Evolutionary conservation across 2,797 vertebrate genomes (phyloP).

Genomic region (Pipistrellus pipistrellus): DNA sequence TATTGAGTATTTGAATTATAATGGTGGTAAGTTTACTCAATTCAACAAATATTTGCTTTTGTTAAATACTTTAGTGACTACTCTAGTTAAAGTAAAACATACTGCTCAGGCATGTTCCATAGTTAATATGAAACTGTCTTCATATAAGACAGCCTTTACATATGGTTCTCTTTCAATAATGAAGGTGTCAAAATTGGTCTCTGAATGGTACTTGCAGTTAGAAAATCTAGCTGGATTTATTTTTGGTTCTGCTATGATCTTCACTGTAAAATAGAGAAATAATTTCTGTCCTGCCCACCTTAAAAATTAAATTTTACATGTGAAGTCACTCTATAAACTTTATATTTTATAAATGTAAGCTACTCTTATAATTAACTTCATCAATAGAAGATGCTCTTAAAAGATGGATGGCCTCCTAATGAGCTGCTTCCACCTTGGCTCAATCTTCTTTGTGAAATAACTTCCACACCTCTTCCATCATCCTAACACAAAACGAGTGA

Average conservation of each 20-base stretch:
- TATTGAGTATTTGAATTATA: conserved; percentile 60
- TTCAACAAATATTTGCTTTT: conserved; percentile 59
- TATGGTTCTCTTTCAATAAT: conserved; percentile 42
- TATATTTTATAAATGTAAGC: conserved; percentile 26
- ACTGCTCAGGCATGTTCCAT: conserved; percentile 13
- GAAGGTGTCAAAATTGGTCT: conserved; percentile 28
- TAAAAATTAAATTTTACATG: conserved; percentile 39
- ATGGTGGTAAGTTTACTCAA: conserved; percentile 57
- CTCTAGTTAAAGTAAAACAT: conserved; percentile 62
- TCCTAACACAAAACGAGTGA: conserved; percentile 59
- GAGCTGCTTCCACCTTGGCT: neutral
- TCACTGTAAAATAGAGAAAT: conserved; percentile 45
- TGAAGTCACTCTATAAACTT: conserved; percentile 22
- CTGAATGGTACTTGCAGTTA: conserved; percentile 19
- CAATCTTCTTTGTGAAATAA: conserved; percentile 59
- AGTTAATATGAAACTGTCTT: conserved; percentile 42
- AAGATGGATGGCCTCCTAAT: neutral
- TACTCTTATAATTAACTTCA: conserved; percentile 42
- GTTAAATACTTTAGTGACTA: conserved; percentile 6
- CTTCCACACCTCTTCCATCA: conserved; percentile 63
- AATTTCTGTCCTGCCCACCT: conserved; percentile 44
- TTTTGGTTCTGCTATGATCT: conserved; percentile 27
- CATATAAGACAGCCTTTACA: conserved; percentile 26
- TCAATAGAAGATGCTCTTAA: conserved; percentile 46
- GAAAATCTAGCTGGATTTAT: conserved; percentile 64